These are phyloP conservation scores for Armadillidium nasatum DNA, from an alignment of 1,140 invertebrate species.

Conservation along the genomic window DNA sequence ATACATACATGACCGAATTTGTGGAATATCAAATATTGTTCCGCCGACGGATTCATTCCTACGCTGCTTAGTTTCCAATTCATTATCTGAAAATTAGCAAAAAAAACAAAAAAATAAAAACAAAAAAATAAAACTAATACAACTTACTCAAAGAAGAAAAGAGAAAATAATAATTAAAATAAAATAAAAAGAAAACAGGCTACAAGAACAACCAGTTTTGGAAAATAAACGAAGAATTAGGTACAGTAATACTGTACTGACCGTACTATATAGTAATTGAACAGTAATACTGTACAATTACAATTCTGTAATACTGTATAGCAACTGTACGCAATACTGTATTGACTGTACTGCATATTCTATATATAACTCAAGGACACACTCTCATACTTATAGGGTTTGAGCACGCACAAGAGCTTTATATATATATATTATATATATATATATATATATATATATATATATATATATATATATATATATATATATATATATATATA, in stretches of 20 bases:
- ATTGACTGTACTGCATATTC: no score
- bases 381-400: no score
- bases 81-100: slow-evolving; percentile 58
- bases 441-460: slow-evolving; percentile 10
- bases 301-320: no score
- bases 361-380: no score
- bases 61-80: slow-evolving; percentile 61
- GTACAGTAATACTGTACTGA: no score
- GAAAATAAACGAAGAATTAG: no score
- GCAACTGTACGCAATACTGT: no score
- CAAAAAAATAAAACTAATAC: neutral
- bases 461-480: slow-evolving; percentile 16
- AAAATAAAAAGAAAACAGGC: slow-evolving; percentile 1
- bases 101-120: slow-evolving; percentile 22
- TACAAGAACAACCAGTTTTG: no score
- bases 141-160: neutral
- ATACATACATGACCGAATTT: slow-evolving; percentile 83
- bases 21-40: slow-evolving; percentile 79
- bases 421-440: neutral
- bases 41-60: slow-evolving; percentile 67
- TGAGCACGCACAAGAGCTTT: no score
- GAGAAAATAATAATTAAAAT: neutral
- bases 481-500: no score
- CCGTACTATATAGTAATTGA: no score
- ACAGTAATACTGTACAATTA: no score